A percentile compares a stretch with the other conserved stretches of the same genome.
Conservation (phyloP, 2,888 invertebrate species). For the Poecilus cupreus region DNA sequence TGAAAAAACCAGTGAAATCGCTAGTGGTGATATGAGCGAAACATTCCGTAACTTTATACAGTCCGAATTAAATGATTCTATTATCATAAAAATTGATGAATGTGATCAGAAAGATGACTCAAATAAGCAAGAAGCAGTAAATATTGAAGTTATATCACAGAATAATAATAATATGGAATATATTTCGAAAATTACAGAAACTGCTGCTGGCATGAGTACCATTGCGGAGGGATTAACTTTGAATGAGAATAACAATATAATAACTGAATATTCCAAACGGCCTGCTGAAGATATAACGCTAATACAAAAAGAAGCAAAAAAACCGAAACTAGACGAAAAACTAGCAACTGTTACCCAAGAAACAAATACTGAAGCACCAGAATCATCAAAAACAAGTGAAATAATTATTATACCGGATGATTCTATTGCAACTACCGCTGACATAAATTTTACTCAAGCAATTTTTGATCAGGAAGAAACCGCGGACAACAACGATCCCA, state of each 20-base stretch:
- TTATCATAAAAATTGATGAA: background rate
- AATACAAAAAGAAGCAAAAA: background rate
- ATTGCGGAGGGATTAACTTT: background rate
- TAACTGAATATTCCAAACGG: background rate
- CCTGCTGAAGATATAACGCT: constrained; percentile 30
- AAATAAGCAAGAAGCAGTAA: background rate
- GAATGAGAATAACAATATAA: constrained; percentile 14
- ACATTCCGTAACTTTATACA: constrained; percentile 8
- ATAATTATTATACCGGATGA: background rate
- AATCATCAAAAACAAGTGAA: background rate
- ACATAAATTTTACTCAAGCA: constrained; percentile 33
- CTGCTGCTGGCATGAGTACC: background rate
- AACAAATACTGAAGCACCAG: background rate
- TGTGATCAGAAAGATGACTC: background rate
- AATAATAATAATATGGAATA: background rate
- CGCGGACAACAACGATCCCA: constrained; percentile 57
- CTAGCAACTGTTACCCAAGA: background rate
- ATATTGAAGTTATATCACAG: background rate
- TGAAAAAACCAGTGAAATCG: background rate
- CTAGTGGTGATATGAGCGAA: background rate
- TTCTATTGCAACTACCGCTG: background rate
- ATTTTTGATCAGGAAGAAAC: constrained; percentile 52
- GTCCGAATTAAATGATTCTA: background rate
- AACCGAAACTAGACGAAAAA: background rate
- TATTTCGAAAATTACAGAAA: background rate